A percentile compares a stretch with the other conserved stretches of the same genome.
These are phyloP conservation scores for Mesembrinibis cayennensis DNA, from an alignment of 2,113 vertebrate species.

Conservation along the genomic window DNA sequence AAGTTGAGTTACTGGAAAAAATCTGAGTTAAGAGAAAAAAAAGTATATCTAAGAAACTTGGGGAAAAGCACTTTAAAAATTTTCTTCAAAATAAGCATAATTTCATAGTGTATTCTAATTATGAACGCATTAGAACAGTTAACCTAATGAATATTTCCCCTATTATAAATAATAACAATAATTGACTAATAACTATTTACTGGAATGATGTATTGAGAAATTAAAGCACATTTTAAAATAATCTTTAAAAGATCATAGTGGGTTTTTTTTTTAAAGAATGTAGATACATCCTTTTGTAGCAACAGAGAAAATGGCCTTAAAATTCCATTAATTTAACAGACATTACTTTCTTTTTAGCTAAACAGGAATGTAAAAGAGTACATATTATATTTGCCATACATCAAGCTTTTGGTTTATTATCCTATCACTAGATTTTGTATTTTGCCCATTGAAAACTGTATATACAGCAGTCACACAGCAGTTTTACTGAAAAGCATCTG, in stretches of 20 bases:
- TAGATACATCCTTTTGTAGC: not conserved
- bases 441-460: not conserved
- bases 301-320: not conserved
- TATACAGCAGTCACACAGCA: not conserved
- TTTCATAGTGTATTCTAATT: not conserved
- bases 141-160: not conserved
- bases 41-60: not conserved
- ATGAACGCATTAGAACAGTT: not conserved
- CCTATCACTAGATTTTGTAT: not conserved
- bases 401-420: not conserved
- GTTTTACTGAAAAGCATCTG: not conserved
- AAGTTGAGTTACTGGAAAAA: not conserved
- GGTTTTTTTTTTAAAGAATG: not conserved
- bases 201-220: not conserved
- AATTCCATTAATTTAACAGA: not conserved
- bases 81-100: not conserved
- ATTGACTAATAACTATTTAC: not conserved
- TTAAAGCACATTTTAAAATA: not conserved
- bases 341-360: not conserved
- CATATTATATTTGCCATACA: not conserved
- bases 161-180: not conserved
- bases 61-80: not conserved
- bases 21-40: not conserved
- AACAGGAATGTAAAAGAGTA: not conserved
- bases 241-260: not conserved